Conservation (phyloP, 2,888 invertebrate species). For the Troides helena region DNA sequence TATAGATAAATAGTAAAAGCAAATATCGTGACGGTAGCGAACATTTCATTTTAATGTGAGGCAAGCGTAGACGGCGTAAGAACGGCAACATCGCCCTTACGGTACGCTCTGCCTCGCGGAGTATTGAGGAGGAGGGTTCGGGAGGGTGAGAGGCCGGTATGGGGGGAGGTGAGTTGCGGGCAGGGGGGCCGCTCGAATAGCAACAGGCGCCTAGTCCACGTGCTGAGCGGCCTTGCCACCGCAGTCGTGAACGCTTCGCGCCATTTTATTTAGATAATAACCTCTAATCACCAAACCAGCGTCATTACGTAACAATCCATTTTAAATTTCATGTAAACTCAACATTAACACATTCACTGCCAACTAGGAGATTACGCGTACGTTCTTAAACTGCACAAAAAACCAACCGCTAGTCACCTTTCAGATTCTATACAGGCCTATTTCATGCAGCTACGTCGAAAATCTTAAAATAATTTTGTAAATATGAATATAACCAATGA, state of each 20-base stretch:
- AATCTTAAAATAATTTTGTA: too few relatives aligned
- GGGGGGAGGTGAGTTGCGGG: slow-evolving; percentile 35
- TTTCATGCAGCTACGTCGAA: too few relatives aligned
- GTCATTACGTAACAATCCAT: slow-evolving; percentile 44
- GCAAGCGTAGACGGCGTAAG: slow-evolving; percentile 39
- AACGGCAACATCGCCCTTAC: slow-evolving; percentile 68
- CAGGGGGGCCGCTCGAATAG: slow-evolving; percentile 50
- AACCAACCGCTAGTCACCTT: too few relatives aligned
- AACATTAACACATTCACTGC: neutral
- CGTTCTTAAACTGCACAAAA: too few relatives aligned
- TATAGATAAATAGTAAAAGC: neutral
- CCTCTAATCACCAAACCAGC: slow-evolving; percentile 51
- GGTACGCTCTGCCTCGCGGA: slow-evolving; percentile 32
- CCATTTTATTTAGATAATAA: slow-evolving; percentile 67
- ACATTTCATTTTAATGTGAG: slow-evolving; percentile 20
- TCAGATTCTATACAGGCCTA: too few relatives aligned
- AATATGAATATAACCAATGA: too few relatives aligned
- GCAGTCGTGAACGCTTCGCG: slow-evolving; percentile 66
- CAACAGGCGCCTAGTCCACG: slow-evolving; percentile 76
- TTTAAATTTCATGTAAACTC: slow-evolving; percentile 15
- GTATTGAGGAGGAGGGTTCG: slow-evolving; percentile 38
- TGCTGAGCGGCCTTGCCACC: slow-evolving; percentile 73
- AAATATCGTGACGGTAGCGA: neutral
- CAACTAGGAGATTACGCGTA: too few relatives aligned
- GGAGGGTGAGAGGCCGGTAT: slow-evolving; percentile 34